These are phyloP conservation scores for Drosophila lini DNA, from an alignment of 1,140 invertebrate species.

Conservation along the genomic window DNA sequence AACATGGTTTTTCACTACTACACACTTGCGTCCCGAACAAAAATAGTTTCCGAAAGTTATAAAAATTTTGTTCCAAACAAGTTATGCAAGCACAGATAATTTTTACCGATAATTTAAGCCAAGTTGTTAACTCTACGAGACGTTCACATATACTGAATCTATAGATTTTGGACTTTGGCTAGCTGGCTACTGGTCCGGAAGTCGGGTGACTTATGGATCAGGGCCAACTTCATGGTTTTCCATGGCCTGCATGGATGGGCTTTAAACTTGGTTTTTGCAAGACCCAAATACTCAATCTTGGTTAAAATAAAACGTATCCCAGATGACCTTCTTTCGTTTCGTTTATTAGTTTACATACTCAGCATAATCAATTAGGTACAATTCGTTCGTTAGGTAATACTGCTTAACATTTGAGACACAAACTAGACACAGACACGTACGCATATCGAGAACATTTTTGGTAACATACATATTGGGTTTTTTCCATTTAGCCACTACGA, in stretches of 20 bases:
- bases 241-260: slow-evolving; percentile 11
- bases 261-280: neutral
- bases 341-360: slow-evolving; percentile 52
- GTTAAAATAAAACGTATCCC: neutral
- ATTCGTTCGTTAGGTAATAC: slow-evolving; percentile 70
- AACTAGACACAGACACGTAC: slow-evolving; percentile 59
- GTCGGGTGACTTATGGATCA: neutral
- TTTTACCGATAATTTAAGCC: slow-evolving; percentile 47
- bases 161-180: fast-evolving
- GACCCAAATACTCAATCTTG: neutral
- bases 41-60: neutral
- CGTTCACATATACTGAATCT: slow-evolving; percentile 41
- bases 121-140: slow-evolving; percentile 54
- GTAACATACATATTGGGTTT: slow-evolving; percentile 30
- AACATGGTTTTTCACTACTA: slow-evolving; percentile 42
- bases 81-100: slow-evolving; percentile 10
- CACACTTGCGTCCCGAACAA: neutral
- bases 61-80: slow-evolving; percentile 33
- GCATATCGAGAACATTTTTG: slow-evolving; percentile 26
- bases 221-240: slow-evolving; percentile 25
- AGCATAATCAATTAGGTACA: slow-evolving; percentile 68
- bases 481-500: slow-evolving; percentile 22
- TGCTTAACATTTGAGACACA: slow-evolving; percentile 65
- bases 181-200: neutral
- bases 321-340: neutral